Conservation (phyloP, 2,113 vertebrate genomes). For the Rostratula benghalensis region DNA sequence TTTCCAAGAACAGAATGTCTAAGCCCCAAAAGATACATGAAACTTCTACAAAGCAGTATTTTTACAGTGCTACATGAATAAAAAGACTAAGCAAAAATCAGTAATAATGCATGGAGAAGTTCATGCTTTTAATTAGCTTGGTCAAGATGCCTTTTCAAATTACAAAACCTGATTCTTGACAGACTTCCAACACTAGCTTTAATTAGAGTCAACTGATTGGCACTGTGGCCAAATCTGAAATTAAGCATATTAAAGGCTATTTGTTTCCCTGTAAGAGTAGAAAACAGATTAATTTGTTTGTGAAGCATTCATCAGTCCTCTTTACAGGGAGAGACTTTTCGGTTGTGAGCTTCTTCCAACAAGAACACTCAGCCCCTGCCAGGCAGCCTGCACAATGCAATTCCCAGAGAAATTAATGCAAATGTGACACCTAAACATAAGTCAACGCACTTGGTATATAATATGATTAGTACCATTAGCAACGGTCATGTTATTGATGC, state of each 20-base stretch:
- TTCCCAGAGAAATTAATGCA: background rate
- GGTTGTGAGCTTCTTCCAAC: background rate
- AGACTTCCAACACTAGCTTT: background rate
- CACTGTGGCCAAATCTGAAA: background rate
- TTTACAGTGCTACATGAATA: background rate
- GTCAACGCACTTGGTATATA: background rate
- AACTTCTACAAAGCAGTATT: background rate
- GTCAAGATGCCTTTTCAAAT: background rate
- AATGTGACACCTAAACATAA: background rate
- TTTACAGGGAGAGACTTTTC: background rate
- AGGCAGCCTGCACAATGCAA: background rate
- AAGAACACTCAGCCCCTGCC: background rate
- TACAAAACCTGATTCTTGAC: background rate
- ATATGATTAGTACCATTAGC: background rate
- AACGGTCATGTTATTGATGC: background rate
- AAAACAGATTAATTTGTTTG: background rate
- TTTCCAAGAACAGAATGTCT: background rate
- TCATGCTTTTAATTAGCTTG: background rate
- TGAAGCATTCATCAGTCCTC: background rate
- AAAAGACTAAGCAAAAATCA: background rate
- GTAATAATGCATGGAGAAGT: background rate
- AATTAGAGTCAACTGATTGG: background rate
- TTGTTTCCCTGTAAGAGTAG: background rate
- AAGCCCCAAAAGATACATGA: background rate
- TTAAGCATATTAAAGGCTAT: background rate